Base-by-base conservation (phyloP, 2,113 vertebrate species). In the Herpetotheres cachinnans region DNA sequence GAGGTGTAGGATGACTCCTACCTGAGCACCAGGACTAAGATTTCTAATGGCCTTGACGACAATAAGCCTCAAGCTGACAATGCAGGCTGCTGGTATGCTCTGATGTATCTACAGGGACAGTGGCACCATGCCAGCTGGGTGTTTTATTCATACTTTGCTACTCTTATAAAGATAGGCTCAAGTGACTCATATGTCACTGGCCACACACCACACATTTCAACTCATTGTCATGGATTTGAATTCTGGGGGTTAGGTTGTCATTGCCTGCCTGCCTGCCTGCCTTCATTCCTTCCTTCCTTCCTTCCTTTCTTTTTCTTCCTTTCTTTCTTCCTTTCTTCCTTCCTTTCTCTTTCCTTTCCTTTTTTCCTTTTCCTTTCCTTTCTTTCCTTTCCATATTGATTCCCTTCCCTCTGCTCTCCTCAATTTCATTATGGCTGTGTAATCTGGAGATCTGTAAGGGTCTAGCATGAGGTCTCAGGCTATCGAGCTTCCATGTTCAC, bases 171-270 rank as follows among this genome's bases (percentile, higher is more conserved):
- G 94, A 94, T 79, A 89, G 86, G 74, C 85, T 89, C 58, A 93
- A 74, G 86, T 97, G 94, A 92, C 83, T 97, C 92, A 92, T 93
- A 91, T 95, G 92, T 94, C 96, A 92, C 92, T 95, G 84, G 91
- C 77, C 91, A 94, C 74, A 86, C 89, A 91, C 90, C 83, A 91
- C 90, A 89, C 65, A 86, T 96, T 96, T 88, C 93, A 96, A 82
- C 38, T 82, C 73, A 86, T 86, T 90, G 73, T 82, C 82, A 76
- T 61, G 70, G 73, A 84, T 93, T 92, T 79, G 61, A 86, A 96
- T 95, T 88, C 80, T 85, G 62, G 49, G 50, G 27, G 49, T 74
- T 59, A 66, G 40, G 55, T 89, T 66, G 62, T 87, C 2, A 4
- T 76, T 30, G 34, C 46, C 27, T 30, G 56, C 47, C 3, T 25